Base-by-base conservation (phyloP, 2,888 invertebrate genomes). In the Chloromyia formosa region DNA sequence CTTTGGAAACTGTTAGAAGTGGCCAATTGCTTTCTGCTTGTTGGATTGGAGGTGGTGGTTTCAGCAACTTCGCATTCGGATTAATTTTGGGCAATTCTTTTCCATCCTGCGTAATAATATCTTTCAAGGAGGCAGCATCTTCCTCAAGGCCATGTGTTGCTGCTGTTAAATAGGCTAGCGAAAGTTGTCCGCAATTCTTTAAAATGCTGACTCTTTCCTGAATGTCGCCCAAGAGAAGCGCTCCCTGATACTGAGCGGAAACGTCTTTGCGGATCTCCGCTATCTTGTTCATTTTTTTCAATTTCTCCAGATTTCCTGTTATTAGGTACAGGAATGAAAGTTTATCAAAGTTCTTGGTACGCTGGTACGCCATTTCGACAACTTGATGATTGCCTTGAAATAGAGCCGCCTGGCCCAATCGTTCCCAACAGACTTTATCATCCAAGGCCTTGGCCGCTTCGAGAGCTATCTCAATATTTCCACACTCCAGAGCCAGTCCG, bases 341-440 rank as follows among this genome's bases (percentile, higher is more conserved):
- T 86, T 98, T 98, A 86, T 99, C 98, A 84, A 99, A 99, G 87
- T 98, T 98, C 87, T 99, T 99, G 0, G 98, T 99, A 77, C 98
- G 91, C 83, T 99, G 98, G 86, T 99, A 99, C 82, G 98, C 97
- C 97, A 99, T 98, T 86, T 99, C 99, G 0, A 99, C 98, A 66
- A 94, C 93, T 87, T 95, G 95, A 82, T 95, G 94, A 82, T 95
- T 95, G n/a, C 95, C 98, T 82, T 97, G 97, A 79, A 95, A 87
- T 22, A 98, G 86, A 0, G 99, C 98, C 0, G 97, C 94, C 81
- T 97, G 93, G 0, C 97, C 98, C 75, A 99, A 87, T 78, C 93
- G 92, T 83, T 98, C 96, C 99, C 99, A 99, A 80, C 98, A 97
- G 7, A 90, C 88, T 77, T 96, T 94, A 82, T 98, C 96, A 83